Percentiles rank a stretch among this genome's conserved stretches.
These are phyloP conservation scores for Heliconius sara DNA, from an alignment of 2,888 invertebrate species.

Conservation along the genomic window DNA sequence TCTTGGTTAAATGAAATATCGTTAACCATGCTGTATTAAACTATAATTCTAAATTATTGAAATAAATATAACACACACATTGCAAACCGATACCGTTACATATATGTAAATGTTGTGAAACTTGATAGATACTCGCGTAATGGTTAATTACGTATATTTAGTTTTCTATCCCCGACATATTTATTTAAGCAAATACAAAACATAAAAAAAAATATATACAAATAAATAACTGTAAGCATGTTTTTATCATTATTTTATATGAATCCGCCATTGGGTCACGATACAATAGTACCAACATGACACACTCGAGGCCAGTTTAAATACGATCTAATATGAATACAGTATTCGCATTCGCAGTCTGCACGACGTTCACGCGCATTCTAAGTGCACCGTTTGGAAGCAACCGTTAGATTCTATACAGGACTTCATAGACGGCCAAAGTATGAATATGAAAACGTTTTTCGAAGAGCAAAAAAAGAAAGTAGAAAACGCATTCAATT, in stretches of 20 bases:
- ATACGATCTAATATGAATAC: slow-evolving; percentile 28
- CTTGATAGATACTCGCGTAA: neutral
- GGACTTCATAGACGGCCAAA: slow-evolving; percentile 48
- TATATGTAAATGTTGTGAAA: no score
- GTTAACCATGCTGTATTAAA: neutral
- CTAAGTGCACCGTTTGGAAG: slow-evolving; percentile 25
- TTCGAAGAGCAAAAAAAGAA: slow-evolving; percentile 55
- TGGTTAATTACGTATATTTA: neutral
- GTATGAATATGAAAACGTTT: slow-evolving; percentile 58
- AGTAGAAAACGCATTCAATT: slow-evolving; percentile 53
- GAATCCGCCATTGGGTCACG: slow-evolving; percentile 20
- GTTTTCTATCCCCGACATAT: neutral
- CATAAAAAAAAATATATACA: neutral
- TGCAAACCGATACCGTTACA: no score
- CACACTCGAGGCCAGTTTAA: slow-evolving; percentile 18
- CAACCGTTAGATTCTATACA: slow-evolving; percentile 33
- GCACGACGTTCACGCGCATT: slow-evolving; percentile 2
- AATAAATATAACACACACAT: neutral
- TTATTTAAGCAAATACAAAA: neutral
- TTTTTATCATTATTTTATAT: slow-evolving; percentile 14
- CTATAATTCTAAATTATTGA: neutral
- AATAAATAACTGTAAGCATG: neutral
- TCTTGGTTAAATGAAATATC: no score
- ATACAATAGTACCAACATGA: slow-evolving; percentile 19
- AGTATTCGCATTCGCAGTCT: slow-evolving; percentile 13